Conservation (phyloP, 2,113 vertebrate species). For the Emydura subglobosa region DNA sequence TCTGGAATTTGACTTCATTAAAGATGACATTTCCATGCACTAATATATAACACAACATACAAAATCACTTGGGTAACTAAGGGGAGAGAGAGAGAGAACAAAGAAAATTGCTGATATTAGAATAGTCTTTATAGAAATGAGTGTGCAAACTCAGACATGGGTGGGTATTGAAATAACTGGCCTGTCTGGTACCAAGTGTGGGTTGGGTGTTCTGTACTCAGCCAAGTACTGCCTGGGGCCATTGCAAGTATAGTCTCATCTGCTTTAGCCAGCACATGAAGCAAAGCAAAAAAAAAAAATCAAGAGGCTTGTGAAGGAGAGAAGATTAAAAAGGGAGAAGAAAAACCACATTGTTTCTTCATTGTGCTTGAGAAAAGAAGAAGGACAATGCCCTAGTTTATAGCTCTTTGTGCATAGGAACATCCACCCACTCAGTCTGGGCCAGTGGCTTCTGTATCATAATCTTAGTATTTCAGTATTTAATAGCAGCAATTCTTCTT, state of each 20-base stretch:
- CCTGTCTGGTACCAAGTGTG: neutral
- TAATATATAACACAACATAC: neutral
- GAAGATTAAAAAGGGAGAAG: neutral
- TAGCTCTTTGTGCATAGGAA: neutral
- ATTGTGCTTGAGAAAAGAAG: neutral
- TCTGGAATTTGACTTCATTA: conserved; percentile 4
- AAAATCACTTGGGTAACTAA: conserved; percentile 6
- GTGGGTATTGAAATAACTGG: neutral
- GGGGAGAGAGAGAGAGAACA: neutral
- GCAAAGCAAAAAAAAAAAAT: neutral
- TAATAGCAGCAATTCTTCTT: neutral
- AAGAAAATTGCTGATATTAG: neutral
- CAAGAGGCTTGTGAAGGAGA: neutral
- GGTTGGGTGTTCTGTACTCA: neutral
- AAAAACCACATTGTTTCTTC: neutral
- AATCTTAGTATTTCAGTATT: neutral
- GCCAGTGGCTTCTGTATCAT: neutral
- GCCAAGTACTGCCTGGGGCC: fast-evolving
- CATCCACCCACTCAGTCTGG: neutral
- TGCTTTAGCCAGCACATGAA: neutral
- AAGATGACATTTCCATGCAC: conserved; percentile 34
- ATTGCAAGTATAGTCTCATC: neutral
- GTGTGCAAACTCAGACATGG: neutral
- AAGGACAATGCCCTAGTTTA: neutral
- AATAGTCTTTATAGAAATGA: neutral